Evolutionary conservation across 1,140 invertebrate species (phyloP), one percentile per base, ranked within the genome.

Genomic region (Carposina sasakii): DNA sequence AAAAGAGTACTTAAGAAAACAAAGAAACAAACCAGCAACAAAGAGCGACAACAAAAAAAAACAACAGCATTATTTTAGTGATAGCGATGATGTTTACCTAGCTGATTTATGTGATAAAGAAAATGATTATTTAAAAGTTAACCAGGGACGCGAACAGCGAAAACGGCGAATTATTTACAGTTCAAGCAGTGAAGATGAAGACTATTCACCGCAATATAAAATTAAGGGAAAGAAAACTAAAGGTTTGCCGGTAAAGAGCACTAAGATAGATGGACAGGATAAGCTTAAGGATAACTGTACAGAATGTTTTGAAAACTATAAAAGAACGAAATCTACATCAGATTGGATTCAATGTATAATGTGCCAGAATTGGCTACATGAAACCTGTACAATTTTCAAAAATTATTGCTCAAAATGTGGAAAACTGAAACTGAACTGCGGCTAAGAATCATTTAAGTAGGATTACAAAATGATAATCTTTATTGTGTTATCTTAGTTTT

Each of bases 271-370:
- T n/a, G n/a, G n/a, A n/a, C n/a, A 57, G 48, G 26, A 48, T 54
- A 40, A 33, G 42, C 28, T 46, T 42, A 45, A 58, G 34, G 42
- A 55, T 53, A 36, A 51, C 53, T 55, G 52, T 30, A 39, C 41
- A 55, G 46, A 62, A 56, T 62, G 52, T 36, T 58, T 58, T 41
- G 55, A 55, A 16, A 58, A 49, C 46, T 56, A 61, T 23, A 57
- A 53, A 48, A 42, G 37, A 22, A 55, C 60, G 9, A 60, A 59
- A 47, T 64, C 57, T 13, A 60, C 55, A 50, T 60, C 52, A 39
- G 58, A 64, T 54, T 64, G 62, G 54, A 64, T 61, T 51, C 28
- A 48, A 44, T 60, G 57, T 52, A 10, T 52, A 16, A 57, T 39
- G 41, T 62, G 45, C 47, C 36, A 17, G 12, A 53, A 56, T 37